Evolutionary conservation across 2,888 invertebrate species (phyloP), one percentile per base, ranked within the genome.

Genomic region (Diplazon laetatorius): DNA sequence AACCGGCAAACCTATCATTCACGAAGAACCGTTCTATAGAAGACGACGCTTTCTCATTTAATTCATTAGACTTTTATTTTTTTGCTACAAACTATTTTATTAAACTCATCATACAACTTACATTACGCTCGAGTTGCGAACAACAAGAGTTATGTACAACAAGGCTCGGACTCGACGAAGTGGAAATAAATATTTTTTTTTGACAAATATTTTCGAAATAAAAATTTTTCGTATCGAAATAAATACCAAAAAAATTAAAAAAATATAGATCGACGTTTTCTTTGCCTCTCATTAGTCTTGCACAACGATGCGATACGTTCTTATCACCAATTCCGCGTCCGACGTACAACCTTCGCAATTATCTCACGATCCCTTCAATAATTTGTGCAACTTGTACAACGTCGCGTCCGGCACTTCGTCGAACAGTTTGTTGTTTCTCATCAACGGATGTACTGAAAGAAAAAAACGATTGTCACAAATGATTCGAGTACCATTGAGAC

Each of bases 1-100:
- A 25, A 91, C 91, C 65, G 91, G 91, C 75, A 84, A 69, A 44
- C 89, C 89, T 0, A 86, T 90, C 52, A 85, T 90, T 80, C 91
- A 91, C 10, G 87, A 88, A 81, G 90, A 91, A 77, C 80, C 82
- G 48, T 91, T 91, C 83, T 91, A 91, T 52, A 81, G 86, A 66
- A 84, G 85, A 77, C 83, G 90, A 72, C 42, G 74, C 3, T 48
- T 77, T 9, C 14, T 77, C 48, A 30, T 81, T 5, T 82, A 52
- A 57, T 14, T 35, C 65, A 44, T 70, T 5, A 16, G 1, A 8
- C 18, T 1, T 16, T 10, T 18, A 9, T 55, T 57, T 37, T 37
- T 18, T 16, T 12, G 10, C 30, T 39, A 14, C 5, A 22, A 71
- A 63, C n/a, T 39, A 63, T 68, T 35, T 60, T 63, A 71, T 60